Percentiles rank a stretch among this genome's conserved stretches.
These are phyloP conservation scores for Idaea dimidiata DNA, from an alignment of 2,888 invertebrate species.

Conservation along the genomic window DNA sequence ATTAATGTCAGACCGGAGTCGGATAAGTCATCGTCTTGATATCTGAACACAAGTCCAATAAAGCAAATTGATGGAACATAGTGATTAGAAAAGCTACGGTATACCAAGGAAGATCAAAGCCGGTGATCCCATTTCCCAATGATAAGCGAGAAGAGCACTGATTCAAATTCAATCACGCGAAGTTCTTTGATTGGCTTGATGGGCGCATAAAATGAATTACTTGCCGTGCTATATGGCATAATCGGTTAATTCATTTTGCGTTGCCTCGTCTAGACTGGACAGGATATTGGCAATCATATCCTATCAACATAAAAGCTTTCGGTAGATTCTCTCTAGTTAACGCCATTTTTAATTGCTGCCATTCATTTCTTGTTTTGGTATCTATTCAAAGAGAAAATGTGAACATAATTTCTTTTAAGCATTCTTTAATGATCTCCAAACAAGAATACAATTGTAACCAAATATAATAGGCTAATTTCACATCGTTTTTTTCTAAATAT, in stretches of 20 bases:
- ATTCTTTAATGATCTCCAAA: constrained; percentile 24
- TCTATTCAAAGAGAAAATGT: not conserved
- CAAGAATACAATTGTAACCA: constrained; percentile 6
- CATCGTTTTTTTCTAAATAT: constrained; percentile 18
- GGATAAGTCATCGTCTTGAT: not conserved
- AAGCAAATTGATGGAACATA: constrained; percentile 19
- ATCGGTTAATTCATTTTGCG: not conserved
- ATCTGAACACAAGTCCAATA: not conserved
- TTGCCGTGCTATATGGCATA: constrained; percentile 31
- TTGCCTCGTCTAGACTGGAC: constrained; percentile 35
- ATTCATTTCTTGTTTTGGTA: constrained; percentile 14
- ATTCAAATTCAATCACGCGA: constrained; percentile 42
- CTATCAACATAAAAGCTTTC: constrained; percentile 8
- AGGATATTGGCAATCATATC: constrained; percentile 50
- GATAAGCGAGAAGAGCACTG: constrained; percentile 40
- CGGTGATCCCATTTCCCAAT: constrained; percentile 50
- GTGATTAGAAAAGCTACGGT: constrained; percentile 54
- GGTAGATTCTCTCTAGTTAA: not conserved
- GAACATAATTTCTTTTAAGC: constrained; percentile 6
- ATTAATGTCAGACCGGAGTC: not conserved
- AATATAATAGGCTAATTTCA: constrained; percentile 24
- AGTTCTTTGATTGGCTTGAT: constrained; percentile 30
- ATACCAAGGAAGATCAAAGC: constrained; percentile 47
- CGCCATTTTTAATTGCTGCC: constrained; percentile 15
- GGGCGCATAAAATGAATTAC: constrained; percentile 45